phyloP scores from a whole-genome alignment of 2,888 invertebrate species.

The Trachelus stipa region DNA sequence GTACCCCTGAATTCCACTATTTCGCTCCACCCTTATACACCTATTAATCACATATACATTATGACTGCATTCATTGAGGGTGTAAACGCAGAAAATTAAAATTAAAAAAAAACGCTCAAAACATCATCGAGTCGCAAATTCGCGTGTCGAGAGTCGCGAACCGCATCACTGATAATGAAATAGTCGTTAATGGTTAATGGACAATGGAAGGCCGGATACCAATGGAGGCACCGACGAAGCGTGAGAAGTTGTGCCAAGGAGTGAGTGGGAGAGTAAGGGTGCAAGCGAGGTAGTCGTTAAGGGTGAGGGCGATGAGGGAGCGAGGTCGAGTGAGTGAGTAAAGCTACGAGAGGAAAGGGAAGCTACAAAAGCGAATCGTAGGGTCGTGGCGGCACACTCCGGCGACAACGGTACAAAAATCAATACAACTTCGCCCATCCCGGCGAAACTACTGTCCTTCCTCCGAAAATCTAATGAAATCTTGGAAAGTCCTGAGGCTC shows the following conservation, averaged over 20 bases:
- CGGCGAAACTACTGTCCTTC: constrained; percentile 20
- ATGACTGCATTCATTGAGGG: neutral
- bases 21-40: neutral
- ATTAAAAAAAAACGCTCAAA: neutral
- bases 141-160: constrained; percentile 21
- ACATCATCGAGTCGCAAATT: neutral
- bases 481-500: neutral
- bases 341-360: constrained; percentile 8
- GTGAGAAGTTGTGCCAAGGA: constrained; percentile 30
- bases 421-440: constrained; percentile 34
- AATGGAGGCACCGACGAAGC: constrained; percentile 32
- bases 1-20: neutral
- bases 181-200: constrained; percentile 47
- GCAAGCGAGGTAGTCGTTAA: constrained; percentile 13
- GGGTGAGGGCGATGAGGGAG: constrained; percentile 1
- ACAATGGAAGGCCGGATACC: constrained; percentile 38
- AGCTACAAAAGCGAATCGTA: constrained; percentile 39
- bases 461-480: neutral
- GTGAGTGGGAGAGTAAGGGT: constrained; percentile 13
- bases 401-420: constrained; percentile 41
- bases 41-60: neutral
- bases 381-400: constrained; percentile 32
- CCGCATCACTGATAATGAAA: constrained; percentile 43
- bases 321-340: neutral
- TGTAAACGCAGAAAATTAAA: neutral